phyloP scores from a whole-genome alignment of 2,888 invertebrate genomes.

The Ichneumoninae sp. region DNA sequence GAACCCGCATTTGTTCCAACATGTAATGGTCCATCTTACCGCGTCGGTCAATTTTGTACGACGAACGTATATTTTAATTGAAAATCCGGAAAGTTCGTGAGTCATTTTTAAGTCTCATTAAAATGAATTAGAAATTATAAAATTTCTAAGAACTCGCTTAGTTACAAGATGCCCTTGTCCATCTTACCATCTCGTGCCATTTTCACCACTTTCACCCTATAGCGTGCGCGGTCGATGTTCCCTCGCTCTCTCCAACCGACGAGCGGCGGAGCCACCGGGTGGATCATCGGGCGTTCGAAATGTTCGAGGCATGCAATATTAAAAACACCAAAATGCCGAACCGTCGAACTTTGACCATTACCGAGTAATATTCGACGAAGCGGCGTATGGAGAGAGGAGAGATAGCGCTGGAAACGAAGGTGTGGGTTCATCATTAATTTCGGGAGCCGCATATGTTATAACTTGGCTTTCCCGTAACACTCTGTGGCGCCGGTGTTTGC shows the following conservation, averaged over 20 bases:
- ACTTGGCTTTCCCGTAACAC: not conserved
- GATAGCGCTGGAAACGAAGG: constrained; percentile 37
- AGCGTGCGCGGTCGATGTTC: too few relatives aligned
- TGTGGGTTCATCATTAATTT: constrained; percentile 4
- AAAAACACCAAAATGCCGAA: constrained; percentile 46
- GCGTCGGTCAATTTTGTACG: too few relatives aligned
- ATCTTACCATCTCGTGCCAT: too few relatives aligned
- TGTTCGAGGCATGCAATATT: constrained; percentile 51
- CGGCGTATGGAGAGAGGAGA: constrained; percentile 32
- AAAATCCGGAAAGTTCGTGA: too few relatives aligned
- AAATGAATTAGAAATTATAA: too few relatives aligned
- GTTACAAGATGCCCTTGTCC: too few relatives aligned
- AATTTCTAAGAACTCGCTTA: too few relatives aligned
- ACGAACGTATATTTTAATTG: too few relatives aligned
- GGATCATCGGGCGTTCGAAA: constrained; percentile 27
- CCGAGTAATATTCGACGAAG: constrained; percentile 34
- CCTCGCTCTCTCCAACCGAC: constrained; percentile 9
- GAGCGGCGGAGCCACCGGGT: constrained; percentile 16
- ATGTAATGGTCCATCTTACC: too few relatives aligned
- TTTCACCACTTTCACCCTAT: too few relatives aligned
- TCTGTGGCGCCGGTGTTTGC: not conserved
- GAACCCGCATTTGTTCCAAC: too few relatives aligned
- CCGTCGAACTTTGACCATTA: constrained; percentile 61
- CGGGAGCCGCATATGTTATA: not conserved
- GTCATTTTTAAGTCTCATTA: too few relatives aligned